Evolutionary conservation across 2,113 vertebrate genomes (phyloP), one percentile per base, ranked within the genome.

Genomic region (Seriola aureovittata): DNA sequence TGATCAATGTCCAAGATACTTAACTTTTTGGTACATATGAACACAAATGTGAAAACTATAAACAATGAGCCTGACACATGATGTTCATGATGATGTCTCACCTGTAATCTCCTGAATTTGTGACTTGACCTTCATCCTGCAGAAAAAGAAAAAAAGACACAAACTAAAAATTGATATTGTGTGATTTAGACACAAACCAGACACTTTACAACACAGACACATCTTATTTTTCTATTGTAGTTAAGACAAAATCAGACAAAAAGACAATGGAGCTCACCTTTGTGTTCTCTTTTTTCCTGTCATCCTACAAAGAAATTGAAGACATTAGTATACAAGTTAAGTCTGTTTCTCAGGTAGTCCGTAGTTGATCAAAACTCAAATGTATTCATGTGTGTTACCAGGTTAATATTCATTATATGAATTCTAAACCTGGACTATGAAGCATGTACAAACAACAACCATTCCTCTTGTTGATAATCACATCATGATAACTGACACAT

Each of bases 221-320:
- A 2, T 72, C 11, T 40, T 50, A 58, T 32, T 60, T 44, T 59
- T n/a, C 11, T 62, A 4, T 29, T 19, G 19, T 17, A 50, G 40
- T 59, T 52, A 64, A 50, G 11, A 34, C 4, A 2, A 65, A 17
- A 19, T 50, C n/a, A 3, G 16, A 19, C 13, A 3, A 67, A 32
- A 0, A 48, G 19, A 38, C 3, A 63, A 3, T 16, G 3, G 16
- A 32, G 8, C 86, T 96, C 96, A 99, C 98, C 96, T 96, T 96
- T 78, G 89, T 74, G 13, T 54, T 11, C 44, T 94, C 91, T 12
- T 94, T 93, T 82, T 95, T 95, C 88, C 95, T 95, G 80, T 99
- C 98, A 2, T 93, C 91, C 98, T 99, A 89, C 81, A 89, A 89
- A 86, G 25, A 77, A 74, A 86, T 48, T 63, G 0, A 60, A 63